Evolutionary conservation across 64 coral and sea anemone species (phyloP), one percentile per base, ranked within the genome.

Genomic region (Stichodactyla mertensii): DNA sequence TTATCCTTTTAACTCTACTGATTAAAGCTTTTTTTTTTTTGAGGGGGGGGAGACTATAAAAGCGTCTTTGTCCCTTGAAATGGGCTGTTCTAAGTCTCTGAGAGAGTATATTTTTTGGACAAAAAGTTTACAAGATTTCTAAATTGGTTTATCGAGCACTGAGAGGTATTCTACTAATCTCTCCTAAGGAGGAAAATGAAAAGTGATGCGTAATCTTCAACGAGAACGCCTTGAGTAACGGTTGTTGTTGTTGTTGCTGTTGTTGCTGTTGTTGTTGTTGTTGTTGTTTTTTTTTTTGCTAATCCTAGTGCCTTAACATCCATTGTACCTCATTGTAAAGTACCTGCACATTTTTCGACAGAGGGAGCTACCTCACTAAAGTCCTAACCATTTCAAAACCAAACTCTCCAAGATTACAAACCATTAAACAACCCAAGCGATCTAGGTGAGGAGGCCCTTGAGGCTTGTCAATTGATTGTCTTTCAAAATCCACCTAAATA

Each of bases 151-250:
- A 74, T 26, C 24, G 10, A 74, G 62, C 62, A 66, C 62, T 66
- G 62, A 74, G 69, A 74, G 69, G 24, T 74, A 27, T 74, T 74
- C 66, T 31, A 74, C 69, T 74, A 74, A 74, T 74, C 69, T 74
- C 69, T 74, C 4, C 64, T 31, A 74, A 74, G 69, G 2, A 74
- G 12, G 5, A 13, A 74, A 74, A 31, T 74, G 24, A 74, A 74
- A 74, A 74, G 24, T 69, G 19, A 7, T 69, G 36, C 36, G 18
- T 74, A 27, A 74, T 74, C 69, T 74, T 74, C 12, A 74, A 74
- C 26, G 69, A 31, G 10, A 23, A 27, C 7, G 27, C n/a, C 22
- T 31, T 36, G 12, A 36, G 62, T 22, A 74, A 74, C 7, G 24
- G 0, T 31, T 74, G n/a, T 26, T 74, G 1, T 28, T 7, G n/a